Evolutionary conservation across 2,113 vertebrate genomes (phyloP).

Genomic region (Pongo abelii): DNA sequence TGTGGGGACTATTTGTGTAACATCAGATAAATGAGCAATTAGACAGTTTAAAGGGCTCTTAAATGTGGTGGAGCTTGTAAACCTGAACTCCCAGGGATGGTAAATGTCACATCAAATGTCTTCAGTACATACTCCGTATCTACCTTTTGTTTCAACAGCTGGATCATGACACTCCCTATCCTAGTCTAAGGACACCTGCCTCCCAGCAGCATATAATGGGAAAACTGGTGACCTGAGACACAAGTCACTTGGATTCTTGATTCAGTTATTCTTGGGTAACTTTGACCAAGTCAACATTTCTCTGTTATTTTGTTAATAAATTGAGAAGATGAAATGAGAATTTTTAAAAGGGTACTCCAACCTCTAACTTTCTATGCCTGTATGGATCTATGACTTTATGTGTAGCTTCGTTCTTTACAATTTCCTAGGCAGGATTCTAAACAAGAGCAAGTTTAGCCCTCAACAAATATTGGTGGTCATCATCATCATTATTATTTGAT

Average conservation of each 20-base stretch:
- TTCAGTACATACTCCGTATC: neutral
- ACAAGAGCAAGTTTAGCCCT: neutral
- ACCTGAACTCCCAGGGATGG: conserved; percentile 8
- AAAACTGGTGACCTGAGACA: neutral
- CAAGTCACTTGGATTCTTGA: conserved; percentile 1
- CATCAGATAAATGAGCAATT: conserved; percentile 72
- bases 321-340: neutral
- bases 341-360: neutral
- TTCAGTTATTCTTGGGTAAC: neutral
- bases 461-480: neutral
- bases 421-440: neutral
- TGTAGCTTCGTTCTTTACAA: neutral
- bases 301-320: conserved; percentile 6
- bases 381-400: neutral
- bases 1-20: conserved; percentile 60
- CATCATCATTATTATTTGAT: neutral
- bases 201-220: neutral
- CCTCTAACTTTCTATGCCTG: neutral
- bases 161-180: neutral
- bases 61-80: conserved; percentile 59
- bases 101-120: conserved; percentile 69
- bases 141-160: conserved; percentile 3
- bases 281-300: neutral
- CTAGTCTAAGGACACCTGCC: neutral
- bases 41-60: conserved; percentile 69